Base-by-base conservation (phyloP, 2,113 vertebrate species). In the Arenaria interpres region DNA sequence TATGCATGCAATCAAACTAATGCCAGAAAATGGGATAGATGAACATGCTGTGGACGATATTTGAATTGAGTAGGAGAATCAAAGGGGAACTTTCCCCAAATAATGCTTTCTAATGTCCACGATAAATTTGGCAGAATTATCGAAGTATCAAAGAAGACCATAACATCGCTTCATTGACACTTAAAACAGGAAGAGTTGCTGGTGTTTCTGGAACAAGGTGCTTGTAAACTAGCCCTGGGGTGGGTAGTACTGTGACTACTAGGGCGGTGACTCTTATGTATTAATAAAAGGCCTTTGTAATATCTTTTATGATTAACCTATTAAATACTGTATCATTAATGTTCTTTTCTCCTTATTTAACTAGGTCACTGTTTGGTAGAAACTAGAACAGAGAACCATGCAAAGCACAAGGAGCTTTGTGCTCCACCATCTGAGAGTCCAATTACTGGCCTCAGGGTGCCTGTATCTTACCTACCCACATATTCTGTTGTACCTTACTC, bases 251-350 rank as follows among this genome's bases (percentile, higher is more conserved):
- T 89, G 82, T n/a, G n/a, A n/a, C n/a, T n/a, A n/a, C n/a, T n/a
- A n/a, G n/a, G 67, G 83, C 27, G 62, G 33, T 91, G 89, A 56
- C 69, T 91, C 22, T 48, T 45, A 51, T 14, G 17, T 41, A 77
- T 39, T 92, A 92, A 91, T 75, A 60, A 96, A 94, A 92, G 43
- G n/a, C 43, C 60, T 96, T 75, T 90, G 77, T 71, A 93, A 21
- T 60, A 79, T 71, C 62, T 89, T 84, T 77, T 56, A 92, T 46
- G 23, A 88, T 90, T 86, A 92, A 18, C 37, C 32, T 81, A 56
- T 88, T 91, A 93, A 95, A 84, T 77, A 50, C 4, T 23, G 10
- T 54, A 63, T 77, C 37, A 14, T n/a, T 92, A 56, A 69, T 79
- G 22, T 54, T 84, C 33, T 90, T 51, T 79, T 93, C 53, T 33